These are phyloP conservation scores for Hyles euphorbiae DNA, from an alignment of 1,140 invertebrate genomes.

Conservation along the genomic window DNA sequence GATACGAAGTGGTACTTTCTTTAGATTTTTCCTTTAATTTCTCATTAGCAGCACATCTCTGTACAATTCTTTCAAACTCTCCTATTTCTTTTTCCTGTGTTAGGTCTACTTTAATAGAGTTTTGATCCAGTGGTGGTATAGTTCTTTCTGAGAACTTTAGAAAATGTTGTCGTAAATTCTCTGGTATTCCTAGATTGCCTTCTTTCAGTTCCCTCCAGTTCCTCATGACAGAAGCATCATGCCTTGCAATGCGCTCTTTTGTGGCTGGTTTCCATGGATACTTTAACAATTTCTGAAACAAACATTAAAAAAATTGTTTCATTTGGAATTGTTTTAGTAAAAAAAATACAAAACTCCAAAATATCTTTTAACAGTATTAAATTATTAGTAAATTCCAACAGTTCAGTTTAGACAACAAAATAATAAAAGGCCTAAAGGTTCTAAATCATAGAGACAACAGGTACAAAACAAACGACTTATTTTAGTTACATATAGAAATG, in stretches of 20 bases:
- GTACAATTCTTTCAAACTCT: slow-evolving; percentile 64
- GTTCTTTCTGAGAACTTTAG: slow-evolving; percentile 79
- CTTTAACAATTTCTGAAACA: slow-evolving; percentile 78
- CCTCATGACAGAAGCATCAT: slow-evolving; percentile 79
- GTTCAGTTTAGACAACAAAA: too few relatives aligned
- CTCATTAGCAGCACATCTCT: slow-evolving; percentile 43
- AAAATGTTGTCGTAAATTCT: slow-evolving; percentile 76
- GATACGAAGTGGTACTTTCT: slow-evolving; percentile 22
- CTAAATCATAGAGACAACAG: too few relatives aligned
- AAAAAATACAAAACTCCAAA: too few relatives aligned
- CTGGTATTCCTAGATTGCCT: slow-evolving; percentile 70
- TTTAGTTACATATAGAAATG: too few relatives aligned
- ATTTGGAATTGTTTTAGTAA: too few relatives aligned
- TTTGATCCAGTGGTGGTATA: slow-evolving; percentile 62
- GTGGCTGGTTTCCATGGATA: slow-evolving; percentile 78
- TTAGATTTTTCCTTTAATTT: slow-evolving; percentile 26
- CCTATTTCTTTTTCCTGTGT: slow-evolving; percentile 49
- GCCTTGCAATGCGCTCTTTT: slow-evolving; percentile 75
- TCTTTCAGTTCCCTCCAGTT: slow-evolving; percentile 81
- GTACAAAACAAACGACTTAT: too few relatives aligned
- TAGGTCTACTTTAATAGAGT: slow-evolving; percentile 55
- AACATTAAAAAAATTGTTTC: too few relatives aligned
- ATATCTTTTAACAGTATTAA: too few relatives aligned
- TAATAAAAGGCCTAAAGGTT: too few relatives aligned
- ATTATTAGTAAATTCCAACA: too few relatives aligned